A percentile compares a stretch with the other conserved stretches of the same genome.
phyloP scores from a whole-genome alignment of 2,888 invertebrate genomes.

The Abrostola triplasia region DNA sequence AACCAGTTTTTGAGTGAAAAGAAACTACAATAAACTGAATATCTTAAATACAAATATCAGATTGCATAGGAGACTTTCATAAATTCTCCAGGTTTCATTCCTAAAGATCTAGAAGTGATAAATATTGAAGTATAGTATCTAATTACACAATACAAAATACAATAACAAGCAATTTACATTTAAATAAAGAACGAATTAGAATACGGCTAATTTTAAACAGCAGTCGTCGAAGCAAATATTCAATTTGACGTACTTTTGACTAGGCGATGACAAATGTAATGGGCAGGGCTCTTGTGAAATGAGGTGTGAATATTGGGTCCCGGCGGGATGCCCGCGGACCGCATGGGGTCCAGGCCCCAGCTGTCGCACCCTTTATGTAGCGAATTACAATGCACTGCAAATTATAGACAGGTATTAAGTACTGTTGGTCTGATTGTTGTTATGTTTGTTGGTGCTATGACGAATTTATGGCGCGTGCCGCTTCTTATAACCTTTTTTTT shows the following conservation, averaged over 20 bases:
- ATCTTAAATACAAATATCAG: no score
- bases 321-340: slow-evolving; percentile 74
- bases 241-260: slow-evolving; percentile 70
- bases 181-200: slow-evolving; percentile 48
- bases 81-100: no score
- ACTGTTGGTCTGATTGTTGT: slow-evolving; percentile 62
- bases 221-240: slow-evolving; percentile 59
- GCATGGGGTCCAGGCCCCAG: slow-evolving; percentile 74
- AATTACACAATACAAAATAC: no score
- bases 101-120: no score
- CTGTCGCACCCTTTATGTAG: slow-evolving; percentile 75
- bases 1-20: no score
- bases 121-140: no score
- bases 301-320: slow-evolving; percentile 88
- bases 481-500: slow-evolving; percentile 5
- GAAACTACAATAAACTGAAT: no score
- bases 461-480: slow-evolving; percentile 63
- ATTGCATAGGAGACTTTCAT: no score
- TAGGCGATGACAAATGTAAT: slow-evolving; percentile 77
- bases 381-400: slow-evolving; percentile 74
- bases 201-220: slow-evolving; percentile 67
- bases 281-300: slow-evolving; percentile 82
- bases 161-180: slow-evolving; percentile 28
- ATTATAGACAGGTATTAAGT: slow-evolving; percentile 78
- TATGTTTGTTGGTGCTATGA: slow-evolving; percentile 55